Evolutionary conservation across 2,888 invertebrate species (phyloP).

Genomic region (Drosophila cognata): DNA sequence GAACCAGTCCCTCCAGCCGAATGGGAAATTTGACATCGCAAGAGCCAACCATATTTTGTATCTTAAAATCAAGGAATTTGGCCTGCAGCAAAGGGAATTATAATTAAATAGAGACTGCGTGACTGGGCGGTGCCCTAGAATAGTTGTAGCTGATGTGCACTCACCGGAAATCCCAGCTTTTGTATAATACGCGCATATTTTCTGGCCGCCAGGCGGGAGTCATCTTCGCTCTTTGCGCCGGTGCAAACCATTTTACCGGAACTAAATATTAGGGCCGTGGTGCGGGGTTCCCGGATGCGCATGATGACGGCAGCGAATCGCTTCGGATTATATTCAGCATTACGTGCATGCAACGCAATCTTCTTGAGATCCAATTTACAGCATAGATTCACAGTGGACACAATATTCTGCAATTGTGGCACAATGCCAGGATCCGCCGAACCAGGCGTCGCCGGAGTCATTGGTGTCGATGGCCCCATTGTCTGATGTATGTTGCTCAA

Average conservation of each 20-base stretch:
- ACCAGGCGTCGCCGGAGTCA: slow-evolving; percentile 96
- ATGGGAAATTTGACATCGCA: slow-evolving; percentile 92
- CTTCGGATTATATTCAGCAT: slow-evolving; percentile 99
- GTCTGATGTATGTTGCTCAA: slow-evolving; percentile 86
- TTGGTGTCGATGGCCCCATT: slow-evolving; percentile 90
- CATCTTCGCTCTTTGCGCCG: slow-evolving; percentile 92
- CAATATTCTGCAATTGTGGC: slow-evolving; percentile 95
- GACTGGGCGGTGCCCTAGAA: neutral
- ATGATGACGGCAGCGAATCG: slow-evolving; percentile 99
- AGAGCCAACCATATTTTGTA: slow-evolving; percentile 93
- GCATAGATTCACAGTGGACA: slow-evolving; percentile 98
- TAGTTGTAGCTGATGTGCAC: neutral
- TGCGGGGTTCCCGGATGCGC: slow-evolving; percentile 95
- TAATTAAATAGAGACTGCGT: neutral
- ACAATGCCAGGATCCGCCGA: slow-evolving; percentile 97
- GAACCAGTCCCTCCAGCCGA: slow-evolving; percentile 90
- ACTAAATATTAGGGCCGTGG: slow-evolving; percentile 91
- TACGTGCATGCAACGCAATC: slow-evolving; percentile 98
- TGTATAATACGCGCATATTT: slow-evolving; percentile 95
- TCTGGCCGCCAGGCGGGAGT: slow-evolving; percentile 91
- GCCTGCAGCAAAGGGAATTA: slow-evolving; percentile 86
- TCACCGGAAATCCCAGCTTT: slow-evolving; percentile 91
- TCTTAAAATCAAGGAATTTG: slow-evolving; percentile 92
- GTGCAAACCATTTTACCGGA: slow-evolving; percentile 95
- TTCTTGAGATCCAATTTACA: slow-evolving; percentile 98